Base-by-base conservation (phyloP, 2,797 vertebrate genomes). In the Tapirus indicus region DNA sequence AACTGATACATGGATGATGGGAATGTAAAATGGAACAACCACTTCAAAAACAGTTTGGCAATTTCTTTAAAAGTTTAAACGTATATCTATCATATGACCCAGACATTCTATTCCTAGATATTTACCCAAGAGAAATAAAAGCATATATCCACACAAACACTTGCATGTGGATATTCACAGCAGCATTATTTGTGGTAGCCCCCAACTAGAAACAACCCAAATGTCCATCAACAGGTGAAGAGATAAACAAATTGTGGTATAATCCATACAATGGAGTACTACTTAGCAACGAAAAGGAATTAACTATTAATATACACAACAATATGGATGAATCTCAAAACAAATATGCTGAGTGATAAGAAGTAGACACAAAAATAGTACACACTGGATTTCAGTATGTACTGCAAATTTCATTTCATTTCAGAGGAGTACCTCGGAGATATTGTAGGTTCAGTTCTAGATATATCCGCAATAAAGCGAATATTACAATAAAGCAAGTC, bases 41-140 rank as follows among this genome's bases (percentile, higher is more conserved):
- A 52, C 38, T 86, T 89, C 29, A 78, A 75, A 95, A 84, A 52
- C 2, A 82, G 41, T 54, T n/a, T 52, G 29, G 52, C 29, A 74
- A n/a, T 88, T 88, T 88, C 71, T 80, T 88, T 41, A 87, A 78
- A 94, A 82, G 69, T 89, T 52, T 82, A 79, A 91, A 96, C 20
- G 68, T 60, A 32, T 27, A 74, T 62, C 29, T 69, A 16, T 85
- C 52, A 79, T 62, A 84, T 52, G 77, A 79, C 13, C 44, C 35
- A 93, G 75, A 7, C 86, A 89, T 64, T 91, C 58, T 18, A 84
- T 71, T 60, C 35, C 77, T 79, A 89, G 8, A 14, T 91, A 74
- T n/a, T 94, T 69, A 94, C 52, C n/a, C 32, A 71, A 66, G 38
- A 84, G 58, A 82, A 90, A 90, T 62, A 52, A 91, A 94, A 88